Conservation (phyloP, 2,888 invertebrate species). For the Camponotus fellah region DNA sequence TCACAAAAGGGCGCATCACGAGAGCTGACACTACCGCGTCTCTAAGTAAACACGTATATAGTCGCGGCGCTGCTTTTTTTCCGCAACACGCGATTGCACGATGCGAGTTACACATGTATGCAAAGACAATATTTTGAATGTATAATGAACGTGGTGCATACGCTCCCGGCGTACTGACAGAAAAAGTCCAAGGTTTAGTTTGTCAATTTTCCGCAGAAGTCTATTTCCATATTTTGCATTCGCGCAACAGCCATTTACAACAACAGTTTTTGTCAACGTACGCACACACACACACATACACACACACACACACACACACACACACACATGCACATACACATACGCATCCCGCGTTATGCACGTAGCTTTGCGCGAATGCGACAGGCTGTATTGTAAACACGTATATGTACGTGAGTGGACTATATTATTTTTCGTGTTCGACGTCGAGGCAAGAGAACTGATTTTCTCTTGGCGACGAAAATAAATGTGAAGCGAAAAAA, state of each 20-base stretch:
- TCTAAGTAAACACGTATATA: slow-evolving; percentile 74
- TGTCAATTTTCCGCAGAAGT: slow-evolving; percentile 45
- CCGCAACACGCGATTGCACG: slow-evolving; percentile 57
- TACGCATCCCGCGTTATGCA: background rate
- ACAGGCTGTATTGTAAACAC: slow-evolving; percentile 24
- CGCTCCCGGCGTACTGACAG: slow-evolving; percentile 47
- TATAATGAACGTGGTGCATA: slow-evolving; percentile 76
- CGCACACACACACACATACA: background rate
- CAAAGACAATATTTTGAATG: slow-evolving; percentile 82
- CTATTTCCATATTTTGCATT: slow-evolving; percentile 57
- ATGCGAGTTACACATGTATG: slow-evolving; percentile 65
- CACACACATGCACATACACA: background rate
- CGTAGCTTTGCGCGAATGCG: slow-evolving; percentile 3
- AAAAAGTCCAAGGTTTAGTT: slow-evolving; percentile 56
- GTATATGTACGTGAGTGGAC: background rate
- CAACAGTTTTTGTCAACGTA: slow-evolving; percentile 34
- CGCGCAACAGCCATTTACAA: slow-evolving; percentile 23
- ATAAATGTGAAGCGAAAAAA: slow-evolving; percentile 52
- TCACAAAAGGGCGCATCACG: slow-evolving; percentile 70
- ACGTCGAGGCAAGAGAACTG: slow-evolving; percentile 59
- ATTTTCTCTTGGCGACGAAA: slow-evolving; percentile 61
- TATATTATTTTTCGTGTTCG: slow-evolving; percentile 56
- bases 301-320: background rate
- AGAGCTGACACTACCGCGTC: slow-evolving; percentile 71
- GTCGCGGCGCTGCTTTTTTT: slow-evolving; percentile 58